A percentile compares a stretch with the other conserved stretches of the same genome.
Conservation (phyloP, 2,888 invertebrate species). For the Clusia tigrina region DNA sequence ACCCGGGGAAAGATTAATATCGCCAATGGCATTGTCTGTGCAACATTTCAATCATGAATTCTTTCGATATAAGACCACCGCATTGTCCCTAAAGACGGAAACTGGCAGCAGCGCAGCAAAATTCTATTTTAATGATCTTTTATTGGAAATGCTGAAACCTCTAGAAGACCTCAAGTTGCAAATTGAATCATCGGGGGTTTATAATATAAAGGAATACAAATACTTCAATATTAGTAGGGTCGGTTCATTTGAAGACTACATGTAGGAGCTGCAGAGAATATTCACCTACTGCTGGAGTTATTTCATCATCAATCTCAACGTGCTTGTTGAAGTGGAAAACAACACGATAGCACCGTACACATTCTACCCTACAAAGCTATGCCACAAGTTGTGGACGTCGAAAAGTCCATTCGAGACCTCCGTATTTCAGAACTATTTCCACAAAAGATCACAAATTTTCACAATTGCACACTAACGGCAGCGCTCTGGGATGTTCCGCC, state of each 20-base stretch:
- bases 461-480: conserved; percentile 43
- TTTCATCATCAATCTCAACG: conserved; percentile 51
- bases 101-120: conserved; percentile 3
- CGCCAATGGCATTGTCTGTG: not conserved
- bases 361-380: conserved; percentile 44
- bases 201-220: conserved; percentile 15
- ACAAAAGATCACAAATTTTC: conserved; percentile 45
- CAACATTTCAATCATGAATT: not conserved
- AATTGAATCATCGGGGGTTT: conserved; percentile 9
- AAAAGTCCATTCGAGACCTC: conserved; percentile 44
- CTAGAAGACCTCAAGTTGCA: conserved; percentile 21
- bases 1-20: too few relatives aligned
- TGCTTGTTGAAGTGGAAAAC: conserved; percentile 46
- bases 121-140: conserved; percentile 27
- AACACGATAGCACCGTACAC: conserved; percentile 47
- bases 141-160: conserved; percentile 12
- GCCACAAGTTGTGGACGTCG: conserved; percentile 29
- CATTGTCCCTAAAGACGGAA: not conserved
- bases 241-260: conserved; percentile 25
- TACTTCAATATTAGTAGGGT: conserved; percentile 30
- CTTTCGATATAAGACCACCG: not conserved
- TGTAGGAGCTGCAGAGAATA: conserved; percentile 45
- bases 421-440: conserved; percentile 43
- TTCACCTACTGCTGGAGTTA: conserved; percentile 47
- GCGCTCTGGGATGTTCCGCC: conserved; percentile 40